Evolutionary conservation across 1,140 invertebrate species (phyloP), one percentile per base, ranked within the genome.

Genomic region (Lycorma delicatula): DNA sequence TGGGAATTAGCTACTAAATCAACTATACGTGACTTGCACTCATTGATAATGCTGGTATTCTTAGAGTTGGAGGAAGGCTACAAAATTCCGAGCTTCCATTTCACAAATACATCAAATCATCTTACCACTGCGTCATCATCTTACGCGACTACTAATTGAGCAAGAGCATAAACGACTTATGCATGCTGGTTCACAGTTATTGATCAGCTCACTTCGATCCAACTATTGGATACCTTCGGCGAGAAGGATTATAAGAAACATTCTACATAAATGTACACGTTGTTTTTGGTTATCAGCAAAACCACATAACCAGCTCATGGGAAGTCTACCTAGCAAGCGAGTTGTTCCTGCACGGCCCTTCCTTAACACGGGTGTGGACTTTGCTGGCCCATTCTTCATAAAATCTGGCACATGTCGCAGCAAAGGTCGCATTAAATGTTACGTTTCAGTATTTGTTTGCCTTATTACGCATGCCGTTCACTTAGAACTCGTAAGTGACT

Each of bases 401-500:
- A 73, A 67, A 63, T 56, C 57, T 4, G 52, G 54, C 20, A 48
- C 61, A n/a, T 56, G 66, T 18, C n/a, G n/a, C n/a, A 63, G 64
- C 20, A 54, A 54, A 16, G 61, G 62, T 6, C 52, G 46, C 13
- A 22, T 63, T 3, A 77, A 77, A 55, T 65, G 61, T 1, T 77
- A 74, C 56, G 47, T 75, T 7, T 66, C 62, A 16, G 1, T 77
- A 3, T 77, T 76, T 54, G 66, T 75, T 5, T 77, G 74, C 52
- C 68, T 75, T 16, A 38, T 60, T 2, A 72, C 71, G 1, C 68
- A 66, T 38, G 75, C 71, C 2, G 54, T 75, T 20, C 74, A 76
- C 56, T 56, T 78, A 11, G 74, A 77, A 59, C 20, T 73, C 0
- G 72, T 75, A 0, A 63, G 64, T 0, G 62, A 70, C 58, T 46